These are phyloP conservation scores for Petrolisthes manimaculis DNA, from an alignment of 2,888 invertebrate species.

Conservation along the genomic window DNA sequence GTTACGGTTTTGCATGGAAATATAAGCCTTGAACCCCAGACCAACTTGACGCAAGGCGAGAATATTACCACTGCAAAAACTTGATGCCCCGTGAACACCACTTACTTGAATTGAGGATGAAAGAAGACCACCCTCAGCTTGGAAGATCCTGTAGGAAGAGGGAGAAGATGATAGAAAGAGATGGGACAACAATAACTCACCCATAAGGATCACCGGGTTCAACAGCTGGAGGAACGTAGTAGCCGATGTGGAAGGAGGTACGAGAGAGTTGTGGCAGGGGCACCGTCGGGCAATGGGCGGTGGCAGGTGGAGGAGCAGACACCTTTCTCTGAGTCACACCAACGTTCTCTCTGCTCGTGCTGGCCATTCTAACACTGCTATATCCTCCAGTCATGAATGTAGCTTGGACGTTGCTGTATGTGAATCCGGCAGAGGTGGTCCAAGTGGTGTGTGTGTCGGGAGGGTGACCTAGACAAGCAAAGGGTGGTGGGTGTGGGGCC, in stretches of 20 bases:
- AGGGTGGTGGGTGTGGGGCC: background rate
- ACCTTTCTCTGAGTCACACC: background rate
- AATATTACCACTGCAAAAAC: no score
- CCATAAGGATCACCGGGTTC: constrained; percentile 60
- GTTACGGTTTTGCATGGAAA: no score
- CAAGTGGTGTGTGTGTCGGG: constrained; percentile 28
- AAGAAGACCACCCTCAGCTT: no score
- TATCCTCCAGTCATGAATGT: background rate
- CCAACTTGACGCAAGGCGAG: no score
- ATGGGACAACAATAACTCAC: constrained; percentile 26
- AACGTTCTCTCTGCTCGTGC: no score
- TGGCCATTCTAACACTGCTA: background rate
- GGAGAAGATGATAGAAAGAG: no score
- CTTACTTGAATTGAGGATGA: no score
- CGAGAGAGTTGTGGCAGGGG: constrained; percentile 42
- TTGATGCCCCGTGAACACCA: no score
- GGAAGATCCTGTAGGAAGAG: no score
- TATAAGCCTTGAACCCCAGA: no score
- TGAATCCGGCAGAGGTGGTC: background rate
- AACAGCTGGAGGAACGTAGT: constrained; percentile 60
- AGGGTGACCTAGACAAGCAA: constrained; percentile 14
- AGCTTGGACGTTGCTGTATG: constrained; percentile 21
- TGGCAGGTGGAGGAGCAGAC: background rate
- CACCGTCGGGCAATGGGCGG: constrained; percentile 41
- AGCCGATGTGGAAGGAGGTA: constrained; percentile 59